These are phyloP conservation scores for Anorthoa munda DNA, from an alignment of 2,888 invertebrate species.

Conservation along the genomic window DNA sequence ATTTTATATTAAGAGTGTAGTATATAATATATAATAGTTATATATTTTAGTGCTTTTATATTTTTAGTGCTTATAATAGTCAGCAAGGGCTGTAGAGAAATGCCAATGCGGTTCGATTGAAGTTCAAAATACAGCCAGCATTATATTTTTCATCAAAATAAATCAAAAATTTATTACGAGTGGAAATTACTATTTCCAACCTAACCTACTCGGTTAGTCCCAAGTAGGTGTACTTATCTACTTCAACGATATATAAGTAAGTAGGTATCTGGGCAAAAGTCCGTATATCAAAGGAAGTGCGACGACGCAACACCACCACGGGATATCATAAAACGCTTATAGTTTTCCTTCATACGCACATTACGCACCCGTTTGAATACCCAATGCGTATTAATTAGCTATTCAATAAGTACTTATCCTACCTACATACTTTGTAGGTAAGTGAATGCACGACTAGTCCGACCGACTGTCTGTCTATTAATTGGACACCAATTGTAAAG, in stretches of 20 bases:
- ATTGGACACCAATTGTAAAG: background rate
- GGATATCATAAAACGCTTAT: slow-evolving; percentile 60
- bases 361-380: slow-evolving; percentile 65
- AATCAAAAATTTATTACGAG: slow-evolving; percentile 8
- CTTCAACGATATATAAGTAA: slow-evolving; percentile 7
- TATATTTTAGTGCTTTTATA: slow-evolving; percentile 69
- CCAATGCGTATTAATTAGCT: slow-evolving; percentile 66
- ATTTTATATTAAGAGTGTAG: slow-evolving; percentile 70
- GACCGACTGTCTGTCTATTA: background rate
- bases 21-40: too few relatives aligned
- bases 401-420: slow-evolving; percentile 56
- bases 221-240: slow-evolving; percentile 11
- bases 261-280: slow-evolving; percentile 16
- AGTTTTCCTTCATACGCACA: slow-evolving; percentile 56
- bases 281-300: slow-evolving; percentile 50
- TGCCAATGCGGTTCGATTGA: slow-evolving; percentile 56
- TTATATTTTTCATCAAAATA: background rate
- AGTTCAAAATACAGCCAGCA: background rate
- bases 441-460: slow-evolving; percentile 4
- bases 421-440: slow-evolving; percentile 49
- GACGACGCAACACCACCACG: slow-evolving; percentile 42
- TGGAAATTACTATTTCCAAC: slow-evolving; percentile 5
- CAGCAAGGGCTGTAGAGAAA: slow-evolving; percentile 82
- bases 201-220: too few relatives aligned
- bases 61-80: slow-evolving; percentile 75